Percentiles rank a stretch among this genome's conserved stretches.
phyloP scores from a whole-genome alignment of 2,888 invertebrate species.

The Plagodis pulveraria region DNA sequence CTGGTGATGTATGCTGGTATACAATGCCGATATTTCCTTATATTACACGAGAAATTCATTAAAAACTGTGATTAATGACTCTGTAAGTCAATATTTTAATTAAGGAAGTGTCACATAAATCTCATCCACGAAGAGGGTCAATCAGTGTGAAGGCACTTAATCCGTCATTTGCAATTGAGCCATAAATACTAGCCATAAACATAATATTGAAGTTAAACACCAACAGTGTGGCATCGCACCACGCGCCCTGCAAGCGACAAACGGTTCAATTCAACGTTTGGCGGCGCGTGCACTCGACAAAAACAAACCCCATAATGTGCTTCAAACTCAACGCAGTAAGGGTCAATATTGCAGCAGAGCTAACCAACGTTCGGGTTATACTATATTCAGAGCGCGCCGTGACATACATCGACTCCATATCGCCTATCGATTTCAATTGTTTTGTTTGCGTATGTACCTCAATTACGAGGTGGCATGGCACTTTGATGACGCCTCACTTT shows the following conservation, averaged over 20 bases:
- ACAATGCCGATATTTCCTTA: too few relatives aligned
- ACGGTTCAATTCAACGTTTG: background rate
- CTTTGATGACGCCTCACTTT: background rate
- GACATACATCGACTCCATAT: constrained; percentile 22
- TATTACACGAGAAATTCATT: too few relatives aligned
- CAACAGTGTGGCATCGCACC: constrained; percentile 6
- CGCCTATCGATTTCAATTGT: constrained; percentile 41
- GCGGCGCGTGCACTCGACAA: background rate
- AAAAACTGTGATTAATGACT: too few relatives aligned
- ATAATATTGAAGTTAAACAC: constrained; percentile 5
- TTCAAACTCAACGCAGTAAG: background rate
- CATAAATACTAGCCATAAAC: constrained; percentile 8
- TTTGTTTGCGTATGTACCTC: constrained; percentile 36
- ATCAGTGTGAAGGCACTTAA: constrained; percentile 19
- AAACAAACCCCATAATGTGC: background rate
- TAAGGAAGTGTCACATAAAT: constrained; percentile 8
- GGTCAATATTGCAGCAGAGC: background rate
- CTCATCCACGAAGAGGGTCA: constrained; percentile 10
- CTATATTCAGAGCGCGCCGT: constrained; percentile 13
- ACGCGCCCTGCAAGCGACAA: constrained; percentile 2
- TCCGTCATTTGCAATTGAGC: constrained; percentile 7
- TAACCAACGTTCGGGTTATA: background rate
- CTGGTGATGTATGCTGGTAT: too few relatives aligned
- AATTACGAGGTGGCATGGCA: constrained; percentile 18
- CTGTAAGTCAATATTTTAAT: background rate